phyloP scores from a whole-genome alignment of 64 coral and sea anemone genomes.

The Acropora yongei region DNA sequence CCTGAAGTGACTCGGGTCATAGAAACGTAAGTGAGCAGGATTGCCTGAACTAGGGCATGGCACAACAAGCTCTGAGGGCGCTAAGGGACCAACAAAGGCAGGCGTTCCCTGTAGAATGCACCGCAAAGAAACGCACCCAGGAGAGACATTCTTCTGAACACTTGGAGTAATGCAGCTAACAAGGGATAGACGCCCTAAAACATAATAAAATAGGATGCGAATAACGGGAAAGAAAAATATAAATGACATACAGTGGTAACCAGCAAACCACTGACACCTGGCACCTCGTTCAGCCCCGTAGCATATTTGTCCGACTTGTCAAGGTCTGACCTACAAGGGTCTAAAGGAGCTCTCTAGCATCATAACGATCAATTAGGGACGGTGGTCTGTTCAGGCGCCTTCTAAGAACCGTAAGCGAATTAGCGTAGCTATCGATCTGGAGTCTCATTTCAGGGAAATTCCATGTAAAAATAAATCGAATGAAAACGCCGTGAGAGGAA shows the following conservation, averaged over 20 bases:
- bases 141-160: background rate
- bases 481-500: no score
- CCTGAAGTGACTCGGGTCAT: slow-evolving; percentile 18
- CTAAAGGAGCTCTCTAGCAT: background rate
- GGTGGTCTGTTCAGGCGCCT: background rate
- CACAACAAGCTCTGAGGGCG: background rate
- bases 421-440: no score
- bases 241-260: background rate
- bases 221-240: background rate
- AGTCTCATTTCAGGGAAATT: no score
- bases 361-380: background rate
- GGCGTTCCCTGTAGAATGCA: slow-evolving; percentile 16
- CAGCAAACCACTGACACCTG: background rate
- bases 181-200: background rate
- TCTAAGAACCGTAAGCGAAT: background rate
- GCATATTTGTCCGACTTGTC: background rate
- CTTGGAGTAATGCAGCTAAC: background rate
- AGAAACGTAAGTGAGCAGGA: background rate
- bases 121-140: background rate
- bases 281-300: background rate
- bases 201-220: background rate
- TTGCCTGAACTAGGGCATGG: background rate
- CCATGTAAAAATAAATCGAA: no score
- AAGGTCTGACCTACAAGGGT: background rate
- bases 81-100: slow-evolving; percentile 19